Evolutionary conservation across 2,888 invertebrate species (phyloP).

Genomic region (Glyphotaelius pellucidus): DNA sequence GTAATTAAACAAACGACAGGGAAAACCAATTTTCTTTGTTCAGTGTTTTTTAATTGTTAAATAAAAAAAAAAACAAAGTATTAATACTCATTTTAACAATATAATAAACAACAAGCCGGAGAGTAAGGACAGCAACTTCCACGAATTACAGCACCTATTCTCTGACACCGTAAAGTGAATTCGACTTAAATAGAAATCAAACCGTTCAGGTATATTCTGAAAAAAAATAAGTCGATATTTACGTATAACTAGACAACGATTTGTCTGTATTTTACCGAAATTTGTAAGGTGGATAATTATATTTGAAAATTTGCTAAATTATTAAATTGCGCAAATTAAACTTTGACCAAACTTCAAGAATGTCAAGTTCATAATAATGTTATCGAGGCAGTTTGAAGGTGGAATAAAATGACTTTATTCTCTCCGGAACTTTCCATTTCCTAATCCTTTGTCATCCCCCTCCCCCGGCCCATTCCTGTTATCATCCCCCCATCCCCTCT

Average conservation of each 20-base stretch:
- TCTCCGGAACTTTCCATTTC: constrained; percentile 10
- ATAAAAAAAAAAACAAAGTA: no score
- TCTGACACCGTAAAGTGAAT: background rate
- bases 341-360: background rate
- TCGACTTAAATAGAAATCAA: background rate
- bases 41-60: no score
- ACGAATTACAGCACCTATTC: background rate
- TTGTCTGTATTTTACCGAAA: background rate
- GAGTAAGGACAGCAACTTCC: background rate
- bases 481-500: background rate
- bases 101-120: no score
- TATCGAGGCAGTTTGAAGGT: constrained; percentile 7
- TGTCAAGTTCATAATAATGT: background rate
- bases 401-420: background rate
- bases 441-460: constrained; percentile 3
- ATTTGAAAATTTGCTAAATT: background rate
- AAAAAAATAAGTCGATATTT: background rate
- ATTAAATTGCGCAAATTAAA: background rate
- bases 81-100: no score
- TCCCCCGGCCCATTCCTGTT: background rate
- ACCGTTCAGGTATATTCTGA: background rate
- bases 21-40: no score
- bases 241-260: background rate
- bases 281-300: background rate
- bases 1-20: no score